phyloP scores from a whole-genome alignment of 2,797 vertebrate genomes.

The Remorina albescens region DNA sequence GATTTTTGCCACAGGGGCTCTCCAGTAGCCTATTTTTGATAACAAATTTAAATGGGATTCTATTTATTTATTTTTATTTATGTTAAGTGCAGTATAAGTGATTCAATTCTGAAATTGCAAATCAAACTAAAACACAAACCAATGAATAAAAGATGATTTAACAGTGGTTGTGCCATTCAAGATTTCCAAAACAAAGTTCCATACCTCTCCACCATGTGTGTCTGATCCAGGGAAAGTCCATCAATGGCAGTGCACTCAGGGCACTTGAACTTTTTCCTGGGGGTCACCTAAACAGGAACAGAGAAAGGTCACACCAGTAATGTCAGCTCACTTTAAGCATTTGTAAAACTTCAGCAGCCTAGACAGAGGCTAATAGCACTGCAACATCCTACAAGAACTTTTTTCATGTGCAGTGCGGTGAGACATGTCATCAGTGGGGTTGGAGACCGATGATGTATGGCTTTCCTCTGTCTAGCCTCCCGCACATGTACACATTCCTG shows the following conservation, averaged over 20 bases:
- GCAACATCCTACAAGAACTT: constrained; percentile 11
- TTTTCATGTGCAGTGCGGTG: constrained; percentile 40
- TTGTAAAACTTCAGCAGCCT: constrained; percentile 31
- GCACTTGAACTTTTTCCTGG: constrained; percentile 99
- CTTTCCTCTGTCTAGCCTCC: constrained; percentile 84
- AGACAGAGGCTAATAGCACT: constrained; percentile 35
- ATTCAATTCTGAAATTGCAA: neutral
- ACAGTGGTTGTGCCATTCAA: neutral
- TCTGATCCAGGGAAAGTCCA: constrained; percentile 97
- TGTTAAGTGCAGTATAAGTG: too few relatives aligned
- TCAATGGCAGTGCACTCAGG: constrained; percentile 99
- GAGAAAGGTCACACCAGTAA: constrained; percentile 66
- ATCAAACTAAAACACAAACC: neutral
- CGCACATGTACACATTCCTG: constrained; percentile 44
- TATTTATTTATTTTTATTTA: too few relatives aligned
- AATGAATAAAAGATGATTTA: neutral
- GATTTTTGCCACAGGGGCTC: too few relatives aligned
- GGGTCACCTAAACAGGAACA: constrained; percentile 91
- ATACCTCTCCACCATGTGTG: constrained; percentile 99
- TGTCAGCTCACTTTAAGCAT: constrained; percentile 29
- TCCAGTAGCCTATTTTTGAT: too few relatives aligned
- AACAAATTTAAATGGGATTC: neutral
- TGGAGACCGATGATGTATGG: constrained; percentile 75
- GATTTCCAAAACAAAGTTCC: constrained; percentile 9
- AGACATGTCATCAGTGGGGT: constrained; percentile 83